Evolutionary conservation across 2,113 vertebrate species (phyloP), one percentile per base, ranked within the genome.

Genomic region (Tyto alba): DNA sequence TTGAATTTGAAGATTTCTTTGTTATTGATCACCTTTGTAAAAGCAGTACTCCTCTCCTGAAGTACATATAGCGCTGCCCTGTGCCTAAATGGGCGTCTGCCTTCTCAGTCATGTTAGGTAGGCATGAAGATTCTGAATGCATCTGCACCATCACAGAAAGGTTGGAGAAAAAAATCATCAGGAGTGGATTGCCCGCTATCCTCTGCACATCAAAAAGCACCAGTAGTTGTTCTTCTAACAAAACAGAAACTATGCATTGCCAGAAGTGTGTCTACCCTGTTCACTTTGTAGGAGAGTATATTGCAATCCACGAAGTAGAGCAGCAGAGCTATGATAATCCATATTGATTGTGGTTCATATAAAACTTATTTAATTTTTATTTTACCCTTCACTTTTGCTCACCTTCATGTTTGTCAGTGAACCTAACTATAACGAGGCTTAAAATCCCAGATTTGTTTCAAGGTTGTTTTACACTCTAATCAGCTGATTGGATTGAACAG

Each of bases 11-110:
- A 85, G 41, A 16, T 55, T 41, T 50, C 66, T 76, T 72, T 53
- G 29, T 47, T 32, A 17, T 18, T 60, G 6, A 11, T 86, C 16
- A 32, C 80, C 47, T 76, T 93, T 38, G 4, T 84, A 73, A 60
- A 32, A 1, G 0, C 3, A 60, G 4, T 20, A 22, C 2, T 66
- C 2, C 8, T 57, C 23, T 84, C 48, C 64, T 89, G 23, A 17
- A 53, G 3, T 11, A 1, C 14, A 4, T 22, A 4, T 3, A 23
- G 6, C 0, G 0, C 27, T 38, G 10, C 16, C 6, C 52, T 45
- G 22, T 75, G 18, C 15, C 36, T 41, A 36, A 56, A 41, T 52
- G 9, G 32, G 22, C 1, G 0, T 57, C 40, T 59, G 15, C 26
- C 18, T 88, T 9, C 36, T 5, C 18, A 34, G 3, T 38, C 16